phyloP scores from a whole-genome alignment of 1,140 invertebrate genomes.

The Orius laevigatus region DNA sequence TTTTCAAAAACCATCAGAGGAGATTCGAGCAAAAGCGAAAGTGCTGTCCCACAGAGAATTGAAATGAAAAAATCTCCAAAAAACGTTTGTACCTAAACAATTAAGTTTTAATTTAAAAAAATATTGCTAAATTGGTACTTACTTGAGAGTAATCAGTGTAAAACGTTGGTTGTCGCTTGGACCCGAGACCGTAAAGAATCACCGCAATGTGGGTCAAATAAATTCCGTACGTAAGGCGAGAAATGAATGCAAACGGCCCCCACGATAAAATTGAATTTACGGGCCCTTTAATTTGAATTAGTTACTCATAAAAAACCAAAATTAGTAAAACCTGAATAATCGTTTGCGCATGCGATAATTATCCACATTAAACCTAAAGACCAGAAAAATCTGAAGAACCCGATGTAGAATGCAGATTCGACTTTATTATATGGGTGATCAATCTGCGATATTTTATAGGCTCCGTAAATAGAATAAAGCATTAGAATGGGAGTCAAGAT shows the following conservation, averaged over 20 bases:
- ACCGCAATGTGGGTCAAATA: constrained; percentile 34
- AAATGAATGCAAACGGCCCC: constrained; percentile 33
- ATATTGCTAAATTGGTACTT: neutral
- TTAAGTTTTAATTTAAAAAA: neutral
- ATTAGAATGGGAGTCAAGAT: constrained; percentile 3
- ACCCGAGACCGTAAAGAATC: constrained; percentile 13
- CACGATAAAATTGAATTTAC: constrained; percentile 36
- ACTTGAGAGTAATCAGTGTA: constrained; percentile 16
- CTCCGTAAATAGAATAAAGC: constrained; percentile 12
- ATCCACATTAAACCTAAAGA: constrained; percentile 32
- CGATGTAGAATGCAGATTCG: constrained; percentile 35
- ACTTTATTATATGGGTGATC: constrained; percentile 13
- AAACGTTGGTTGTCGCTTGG: constrained; percentile 8
- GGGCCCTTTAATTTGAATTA: constrained; percentile 25
- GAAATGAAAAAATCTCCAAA: constrained; percentile 15
- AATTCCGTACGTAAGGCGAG: constrained; percentile 36
- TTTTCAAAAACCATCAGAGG: constrained; percentile 18
- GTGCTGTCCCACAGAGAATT: constrained; percentile 4
- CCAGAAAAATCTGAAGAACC: constrained; percentile 37
- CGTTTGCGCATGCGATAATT: constrained; percentile 34
- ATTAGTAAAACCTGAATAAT: constrained; percentile 24
- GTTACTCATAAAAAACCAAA: neutral
- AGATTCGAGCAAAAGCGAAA: constrained; percentile 16
- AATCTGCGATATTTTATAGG: constrained; percentile 12
- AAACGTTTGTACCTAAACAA: constrained; percentile 14